Evolutionary conservation across 2,113 vertebrate species (phyloP), one percentile per base, ranked within the genome.

Genomic region (Potamarius usumacintae): DNA sequence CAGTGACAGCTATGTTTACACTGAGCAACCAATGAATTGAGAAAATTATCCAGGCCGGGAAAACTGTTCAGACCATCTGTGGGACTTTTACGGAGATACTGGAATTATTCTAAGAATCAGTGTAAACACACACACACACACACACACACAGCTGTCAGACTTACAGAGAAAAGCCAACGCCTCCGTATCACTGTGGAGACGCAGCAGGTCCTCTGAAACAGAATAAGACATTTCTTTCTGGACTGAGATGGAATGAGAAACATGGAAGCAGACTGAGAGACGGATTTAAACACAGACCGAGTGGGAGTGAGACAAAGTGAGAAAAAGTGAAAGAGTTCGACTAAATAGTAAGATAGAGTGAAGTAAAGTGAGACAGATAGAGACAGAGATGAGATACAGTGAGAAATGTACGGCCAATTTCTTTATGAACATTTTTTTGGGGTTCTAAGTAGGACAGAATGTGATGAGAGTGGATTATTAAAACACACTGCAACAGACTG

Each of bases 11-110:
- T 57, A 90, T 80, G 90, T 91, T 90, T 91, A 90, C 89, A 90
- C 74, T 63, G 87, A 91, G 72, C 65, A 83, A 90, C 89, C 89
- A 90, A 91, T 91, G 87, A 90, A 60, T 84, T 10, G 83, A 87
- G 67, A 85, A n/a, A 86, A 84, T 72, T 48, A 79, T 74, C 86
- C 85, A 82, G 84, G 85, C 87, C 81, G 87, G 79, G 50, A 77
- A 90, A 90, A 89, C 87, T 89, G 89, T 89, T 89, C 30, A 48
- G 81, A 86, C 34, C 55, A 30, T 48, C 79, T 84, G 72, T 78
- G 57, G 86, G 27, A 57, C 80, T 79, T 80, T 74, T 25, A 69
- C n/a, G 71, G 27, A 65, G 57, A 58, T 42, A 85, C 86, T 30
- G 48, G 62, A 67, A 67, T 55, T 27, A 69, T 53, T 78, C 17